A percentile compares a stretch with the other conserved stretches of the same genome.
phyloP scores from a whole-genome alignment of 2,888 invertebrate genomes.

The Empis livida region DNA sequence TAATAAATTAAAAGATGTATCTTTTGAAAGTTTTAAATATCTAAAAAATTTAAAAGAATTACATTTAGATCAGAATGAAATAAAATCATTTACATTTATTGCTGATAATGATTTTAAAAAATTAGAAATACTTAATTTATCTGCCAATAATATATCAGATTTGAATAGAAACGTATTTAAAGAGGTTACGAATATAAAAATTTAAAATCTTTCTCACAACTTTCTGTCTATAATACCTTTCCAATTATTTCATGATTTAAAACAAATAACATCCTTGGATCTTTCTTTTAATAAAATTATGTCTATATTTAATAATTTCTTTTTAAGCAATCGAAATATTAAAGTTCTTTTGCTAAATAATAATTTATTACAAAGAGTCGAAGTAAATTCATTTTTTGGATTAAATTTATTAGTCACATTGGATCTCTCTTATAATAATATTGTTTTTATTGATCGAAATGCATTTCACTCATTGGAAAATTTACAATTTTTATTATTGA shows the following conservation, averaged over 20 bases:
- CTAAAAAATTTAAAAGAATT: neutral
- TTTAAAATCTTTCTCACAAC: neutral
- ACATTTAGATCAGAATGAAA: neutral
- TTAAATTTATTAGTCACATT: conserved; percentile 53
- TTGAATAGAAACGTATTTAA: neutral
- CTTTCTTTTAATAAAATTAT: neutral
- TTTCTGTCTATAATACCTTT: neutral
- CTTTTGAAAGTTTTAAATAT: too few species aligned
- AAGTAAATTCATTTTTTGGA: conserved; percentile 56
- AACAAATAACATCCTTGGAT: neutral
- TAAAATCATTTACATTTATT: neutral
- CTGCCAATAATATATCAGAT: neutral
- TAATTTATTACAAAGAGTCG: conserved; percentile 25
- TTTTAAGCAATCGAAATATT: neutral
- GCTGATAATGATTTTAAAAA: neutral
- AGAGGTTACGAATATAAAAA: neutral
- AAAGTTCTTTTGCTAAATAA: conserved; percentile 15
- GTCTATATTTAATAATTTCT: neutral
- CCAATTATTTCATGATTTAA: neutral
- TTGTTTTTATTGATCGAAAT: conserved; percentile 48
- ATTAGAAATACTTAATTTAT: neutral
- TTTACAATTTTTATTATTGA: conserved; percentile 45
- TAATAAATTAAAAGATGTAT: too few species aligned
- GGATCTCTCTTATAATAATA: conserved; percentile 46
- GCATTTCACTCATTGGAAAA: conserved; percentile 53